A percentile compares a stretch with the other conserved stretches of the same genome.
These are phyloP conservation scores for Nannoperca australis DNA, from an alignment of 2,797 vertebrate genomes.

Conservation along the genomic window DNA sequence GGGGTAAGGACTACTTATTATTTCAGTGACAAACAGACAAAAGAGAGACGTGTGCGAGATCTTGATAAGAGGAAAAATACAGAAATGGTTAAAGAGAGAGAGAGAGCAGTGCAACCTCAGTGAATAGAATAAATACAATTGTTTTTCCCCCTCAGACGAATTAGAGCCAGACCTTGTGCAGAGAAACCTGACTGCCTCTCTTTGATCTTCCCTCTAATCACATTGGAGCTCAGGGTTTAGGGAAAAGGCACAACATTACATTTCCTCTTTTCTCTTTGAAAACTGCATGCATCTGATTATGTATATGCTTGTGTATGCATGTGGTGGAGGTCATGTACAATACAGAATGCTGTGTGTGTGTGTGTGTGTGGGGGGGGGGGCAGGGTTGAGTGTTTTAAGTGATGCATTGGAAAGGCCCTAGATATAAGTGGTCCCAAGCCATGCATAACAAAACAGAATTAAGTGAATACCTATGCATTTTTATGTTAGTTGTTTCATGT, in stretches of 20 bases:
- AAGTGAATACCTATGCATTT: background rate
- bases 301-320: slow-evolving; percentile 25
- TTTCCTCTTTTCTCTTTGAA: slow-evolving; percentile 41
- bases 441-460: background rate
- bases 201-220: slow-evolving; percentile 66
- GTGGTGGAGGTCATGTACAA: background rate
- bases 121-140: slow-evolving; percentile 44
- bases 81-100: slow-evolving; percentile 23
- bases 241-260: slow-evolving; percentile 33
- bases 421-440: background rate
- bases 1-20: background rate
- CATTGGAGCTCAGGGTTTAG: slow-evolving; percentile 55
- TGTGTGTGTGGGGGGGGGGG: background rate
- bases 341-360: background rate
- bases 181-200: slow-evolving; percentile 38
- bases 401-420: slow-evolving; percentile 9
- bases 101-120: slow-evolving; percentile 14
- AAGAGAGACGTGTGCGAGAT: background rate
- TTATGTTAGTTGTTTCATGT: background rate
- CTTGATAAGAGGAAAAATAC: background rate
- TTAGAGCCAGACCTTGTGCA: slow-evolving; percentile 48
- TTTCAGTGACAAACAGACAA: slow-evolving; percentile 16
- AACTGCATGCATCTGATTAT: slow-evolving; percentile 30
- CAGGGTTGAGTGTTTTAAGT: background rate
- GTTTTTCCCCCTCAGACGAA: slow-evolving; percentile 45